phyloP scores from a whole-genome alignment of 2,797 vertebrate species.

The Mormyrops boulengeri region DNA sequence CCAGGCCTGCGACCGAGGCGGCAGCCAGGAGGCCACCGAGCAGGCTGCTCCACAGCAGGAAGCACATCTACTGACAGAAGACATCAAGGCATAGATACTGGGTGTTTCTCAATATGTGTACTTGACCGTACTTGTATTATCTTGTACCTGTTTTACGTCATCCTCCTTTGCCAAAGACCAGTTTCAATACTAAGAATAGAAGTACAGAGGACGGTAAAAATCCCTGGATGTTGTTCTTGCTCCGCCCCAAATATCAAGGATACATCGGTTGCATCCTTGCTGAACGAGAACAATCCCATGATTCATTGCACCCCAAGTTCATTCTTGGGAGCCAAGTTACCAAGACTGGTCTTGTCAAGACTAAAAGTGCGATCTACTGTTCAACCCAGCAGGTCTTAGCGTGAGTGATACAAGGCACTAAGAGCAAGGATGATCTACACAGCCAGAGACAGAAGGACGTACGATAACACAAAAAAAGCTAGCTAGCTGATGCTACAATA shows the following conservation, averaged over 20 bases:
- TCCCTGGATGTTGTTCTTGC: not conserved
- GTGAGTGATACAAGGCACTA: not conserved
- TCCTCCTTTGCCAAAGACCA: not conserved
- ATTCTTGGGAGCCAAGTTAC: not conserved
- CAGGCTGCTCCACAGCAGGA: conserved; percentile 59
- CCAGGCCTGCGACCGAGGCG: conserved; percentile 65
- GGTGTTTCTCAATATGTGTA: not conserved
- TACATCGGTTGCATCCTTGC: not conserved
- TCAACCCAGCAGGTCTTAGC: not conserved
- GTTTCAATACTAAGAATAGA: not conserved
- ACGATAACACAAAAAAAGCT: not conserved
- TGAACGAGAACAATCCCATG: not conserved
- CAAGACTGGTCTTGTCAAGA: not conserved
- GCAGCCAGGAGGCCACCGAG: conserved; percentile 61
- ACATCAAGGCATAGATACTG: not conserved
- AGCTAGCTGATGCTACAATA: not conserved
- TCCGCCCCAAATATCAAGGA: not conserved
- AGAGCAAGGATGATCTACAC: not conserved
- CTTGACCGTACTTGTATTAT: not conserved
- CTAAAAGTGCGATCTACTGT: not conserved
- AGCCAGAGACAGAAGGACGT: not conserved
- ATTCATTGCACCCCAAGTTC: not conserved
- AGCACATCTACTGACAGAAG: conserved; percentile 61
- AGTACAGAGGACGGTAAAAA: not conserved
- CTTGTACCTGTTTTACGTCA: not conserved